Evolutionary conservation across 2,113 vertebrate genomes (phyloP), one percentile per base, ranked within the genome.

Genomic region (Salvelinus namaycush): DNA sequence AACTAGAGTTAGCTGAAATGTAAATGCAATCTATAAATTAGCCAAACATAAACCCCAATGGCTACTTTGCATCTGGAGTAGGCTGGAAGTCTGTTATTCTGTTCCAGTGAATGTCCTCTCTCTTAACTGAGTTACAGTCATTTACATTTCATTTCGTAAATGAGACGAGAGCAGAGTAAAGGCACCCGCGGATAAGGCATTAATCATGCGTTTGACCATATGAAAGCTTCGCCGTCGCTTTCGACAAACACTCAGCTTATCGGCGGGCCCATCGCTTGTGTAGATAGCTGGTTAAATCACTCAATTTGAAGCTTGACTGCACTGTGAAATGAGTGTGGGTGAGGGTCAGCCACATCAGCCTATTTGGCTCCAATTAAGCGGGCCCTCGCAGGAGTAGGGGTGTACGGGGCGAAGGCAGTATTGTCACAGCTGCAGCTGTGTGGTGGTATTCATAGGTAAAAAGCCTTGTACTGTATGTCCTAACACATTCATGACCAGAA

Each of bases 231-330:
- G n/a, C 7, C n/a, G 7, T 16, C n/a, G 16, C 51, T 62, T n/a
- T 62, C 59, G 7, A 22, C 59, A 62, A 62, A 62, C 59, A 62
- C 59, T 62, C 59, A 9, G 59, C 59, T 27, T 68, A 18, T 68
- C 18, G 24, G 12, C 11, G 18, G 24, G 66, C 66, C 26, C 66
- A 34, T 68, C 31, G 24, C 2, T 27, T 16, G 26, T 34, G 68
- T 13, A 57, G 70, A 57, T 72, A 57, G 24, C 44, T 54, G 49
- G 70, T 54, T 4, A 26, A 72, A 22, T 14, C 22, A 57, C 48
- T 72, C 70, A 71, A 71, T 71, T 51, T 71, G n/a, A 54, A 71
- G 44, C 70, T 44, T 26, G 39, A 71, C 39, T 71, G 70, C 70
- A 51, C 44, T 51, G 70, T 26, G 44, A 51, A 48, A 71, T 51